phyloP scores from a whole-genome alignment of 2,888 invertebrate species.

The Diarsia rubi region DNA sequence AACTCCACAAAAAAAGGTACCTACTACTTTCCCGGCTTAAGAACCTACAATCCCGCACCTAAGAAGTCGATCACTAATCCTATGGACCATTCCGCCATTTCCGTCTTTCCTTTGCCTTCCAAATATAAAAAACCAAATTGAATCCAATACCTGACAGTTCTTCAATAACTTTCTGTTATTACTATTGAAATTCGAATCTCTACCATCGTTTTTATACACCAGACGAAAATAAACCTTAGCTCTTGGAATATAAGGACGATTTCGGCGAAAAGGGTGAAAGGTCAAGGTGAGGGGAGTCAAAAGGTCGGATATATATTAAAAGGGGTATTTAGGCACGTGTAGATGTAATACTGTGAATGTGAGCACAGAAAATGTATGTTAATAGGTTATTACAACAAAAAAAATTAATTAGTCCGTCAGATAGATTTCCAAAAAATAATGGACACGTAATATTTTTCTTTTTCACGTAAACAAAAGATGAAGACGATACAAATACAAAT shows the following conservation, averaged over 20 bases:
- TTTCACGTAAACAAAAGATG: too few relatives aligned
- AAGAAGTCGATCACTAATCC: neutral
- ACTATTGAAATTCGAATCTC: constrained; percentile 61
- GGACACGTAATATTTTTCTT: too few relatives aligned
- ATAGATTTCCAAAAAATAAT: too few relatives aligned
- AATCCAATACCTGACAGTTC: constrained; percentile 67
- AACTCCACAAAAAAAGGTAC: too few relatives aligned
- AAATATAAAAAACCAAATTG: constrained; percentile 53
- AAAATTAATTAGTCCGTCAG: too few relatives aligned
- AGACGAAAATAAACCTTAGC: constrained; percentile 32
- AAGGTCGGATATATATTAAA: constrained; percentile 54
- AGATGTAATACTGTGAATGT: constrained; percentile 16
- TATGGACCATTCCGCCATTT: neutral
- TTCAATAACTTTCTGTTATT: constrained; percentile 67
- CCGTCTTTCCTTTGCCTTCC: constrained; percentile 13
- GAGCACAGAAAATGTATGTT: constrained; percentile 22
- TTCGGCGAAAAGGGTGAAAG: constrained; percentile 11
- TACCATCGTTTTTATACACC: neutral
- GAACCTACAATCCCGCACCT: neutral
- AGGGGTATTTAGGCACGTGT: constrained; percentile 37
- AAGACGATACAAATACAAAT: too few relatives aligned
- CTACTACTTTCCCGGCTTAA: neutral
- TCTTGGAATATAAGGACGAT: neutral
- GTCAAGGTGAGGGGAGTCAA: constrained; percentile 52
- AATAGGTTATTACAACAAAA: too few relatives aligned